Evolutionary conservation across 2,797 vertebrate species (phyloP).

Genomic region (Phyllotis vaccarum): DNA sequence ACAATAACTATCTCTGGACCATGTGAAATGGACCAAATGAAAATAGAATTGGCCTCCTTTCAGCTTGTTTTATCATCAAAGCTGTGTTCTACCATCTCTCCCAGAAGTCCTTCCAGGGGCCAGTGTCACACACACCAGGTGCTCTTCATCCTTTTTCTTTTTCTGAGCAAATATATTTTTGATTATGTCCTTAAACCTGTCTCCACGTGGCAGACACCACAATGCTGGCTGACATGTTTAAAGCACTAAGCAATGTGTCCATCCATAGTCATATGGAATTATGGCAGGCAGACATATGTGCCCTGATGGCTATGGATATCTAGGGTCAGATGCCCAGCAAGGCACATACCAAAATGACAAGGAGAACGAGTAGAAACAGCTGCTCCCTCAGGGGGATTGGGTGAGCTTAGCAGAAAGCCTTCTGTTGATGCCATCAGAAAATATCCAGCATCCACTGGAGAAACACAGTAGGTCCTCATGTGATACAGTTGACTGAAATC

Average conservation of each 20-base stretch:
- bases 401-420: not conserved
- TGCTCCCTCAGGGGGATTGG: not conserved
- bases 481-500: not conserved
- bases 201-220: not conserved
- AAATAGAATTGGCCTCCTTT: constrained; percentile 11
- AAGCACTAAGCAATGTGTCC: not conserved
- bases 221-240: not conserved
- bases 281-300: not conserved
- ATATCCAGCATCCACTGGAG: not conserved
- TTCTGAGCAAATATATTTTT: not conserved
- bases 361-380: not conserved
- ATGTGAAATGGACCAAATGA: not conserved
- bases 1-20: not conserved
- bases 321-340: not conserved
- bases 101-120: not conserved
- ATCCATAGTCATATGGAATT: not conserved
- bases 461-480: not conserved
- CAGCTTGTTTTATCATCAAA: not conserved
- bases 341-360: not conserved
- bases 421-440: not conserved
- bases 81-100: not conserved
- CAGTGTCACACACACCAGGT: not conserved
- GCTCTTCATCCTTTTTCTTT: not conserved
- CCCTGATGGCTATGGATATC: not conserved
- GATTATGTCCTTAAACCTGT: not conserved